Conservation (phyloP, 2,797 vertebrate species). For the Phoxinus dragarum region DNA sequence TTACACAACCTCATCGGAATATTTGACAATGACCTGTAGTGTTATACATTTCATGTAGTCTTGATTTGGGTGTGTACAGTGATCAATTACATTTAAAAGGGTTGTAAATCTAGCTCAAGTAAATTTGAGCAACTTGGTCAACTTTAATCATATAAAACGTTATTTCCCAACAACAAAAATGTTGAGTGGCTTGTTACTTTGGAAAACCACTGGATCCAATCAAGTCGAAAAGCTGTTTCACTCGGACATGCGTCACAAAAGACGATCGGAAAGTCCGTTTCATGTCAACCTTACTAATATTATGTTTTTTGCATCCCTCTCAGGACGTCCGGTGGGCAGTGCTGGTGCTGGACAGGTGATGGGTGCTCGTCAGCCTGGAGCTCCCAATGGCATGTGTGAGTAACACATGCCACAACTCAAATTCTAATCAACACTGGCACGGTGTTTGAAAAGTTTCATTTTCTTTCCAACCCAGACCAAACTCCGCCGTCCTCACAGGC, state of each 20-base stretch:
- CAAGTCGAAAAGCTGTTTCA: no score
- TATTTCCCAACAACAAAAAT: no score
- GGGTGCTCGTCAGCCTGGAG: constrained; percentile 47
- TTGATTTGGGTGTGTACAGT: no score
- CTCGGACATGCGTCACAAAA: neutral
- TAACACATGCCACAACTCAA: neutral
- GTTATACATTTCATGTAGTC: no score
- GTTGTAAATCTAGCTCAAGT: no score
- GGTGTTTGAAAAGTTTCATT: neutral
- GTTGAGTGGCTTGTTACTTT: no score
- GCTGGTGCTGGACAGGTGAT: constrained; percentile 46
- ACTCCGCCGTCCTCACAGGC: constrained; percentile 75
- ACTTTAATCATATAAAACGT: no score
- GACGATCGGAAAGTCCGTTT: neutral
- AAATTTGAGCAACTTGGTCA: no score
- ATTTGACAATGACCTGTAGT: no score
- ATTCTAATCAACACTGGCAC: constrained; percentile 65
- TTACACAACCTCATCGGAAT: no score
- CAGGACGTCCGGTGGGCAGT: constrained; percentile 48
- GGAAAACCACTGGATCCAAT: no score
- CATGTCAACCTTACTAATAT: neutral
- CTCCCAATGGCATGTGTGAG: constrained; percentile 63
- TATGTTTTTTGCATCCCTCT: neutral
- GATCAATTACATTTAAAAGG: no score
- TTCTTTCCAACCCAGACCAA: constrained; percentile 77